A percentile compares a stretch with the other conserved stretches of the same genome.
These are phyloP conservation scores for Porites australiensis DNA, from an alignment of 64 coral and sea anemone species.

Conservation along the genomic window DNA sequence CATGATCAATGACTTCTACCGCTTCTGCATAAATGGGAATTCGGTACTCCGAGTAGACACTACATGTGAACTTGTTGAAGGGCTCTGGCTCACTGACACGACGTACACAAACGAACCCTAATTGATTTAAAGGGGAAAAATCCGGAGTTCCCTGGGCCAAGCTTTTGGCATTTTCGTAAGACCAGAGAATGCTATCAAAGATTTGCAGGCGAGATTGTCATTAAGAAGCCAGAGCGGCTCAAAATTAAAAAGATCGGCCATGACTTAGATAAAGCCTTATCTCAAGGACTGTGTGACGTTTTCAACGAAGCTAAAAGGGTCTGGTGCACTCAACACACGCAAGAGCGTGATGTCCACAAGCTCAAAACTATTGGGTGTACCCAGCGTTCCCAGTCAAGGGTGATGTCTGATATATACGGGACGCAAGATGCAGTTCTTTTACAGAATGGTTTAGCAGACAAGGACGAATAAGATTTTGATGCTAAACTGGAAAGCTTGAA, in stretches of 20 bases:
- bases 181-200: constrained; percentile 27
- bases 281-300: constrained; percentile 27
- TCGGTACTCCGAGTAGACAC: constrained; percentile 48
- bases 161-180: constrained; percentile 48
- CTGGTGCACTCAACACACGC: constrained; percentile 43
- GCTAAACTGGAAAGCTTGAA: constrained; percentile 45
- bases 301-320: constrained; percentile 2
- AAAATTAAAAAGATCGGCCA: constrained; percentile 44
- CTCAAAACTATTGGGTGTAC: constrained; percentile 24
- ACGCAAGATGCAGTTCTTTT: constrained; percentile 1
- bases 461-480: constrained; percentile 19
- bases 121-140: constrained; percentile 43
- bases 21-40: constrained; percentile 53
- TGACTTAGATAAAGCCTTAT: constrained; percentile 42
- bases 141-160: constrained; percentile 42
- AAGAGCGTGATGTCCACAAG: constrained; percentile 11
- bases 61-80: constrained; percentile 69
- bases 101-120: constrained; percentile 65
- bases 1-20: constrained; percentile 56
- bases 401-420: constrained; percentile 44
- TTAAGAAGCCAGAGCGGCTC: constrained; percentile 9
- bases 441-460: constrained; percentile 32
- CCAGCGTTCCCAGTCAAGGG: neutral
- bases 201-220: constrained; percentile 42
- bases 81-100: constrained; percentile 69